Evolutionary conservation across 1,140 invertebrate genomes (phyloP), one percentile per base, ranked within the genome.

Genomic region (Pentalonia nigronervosa): DNA sequence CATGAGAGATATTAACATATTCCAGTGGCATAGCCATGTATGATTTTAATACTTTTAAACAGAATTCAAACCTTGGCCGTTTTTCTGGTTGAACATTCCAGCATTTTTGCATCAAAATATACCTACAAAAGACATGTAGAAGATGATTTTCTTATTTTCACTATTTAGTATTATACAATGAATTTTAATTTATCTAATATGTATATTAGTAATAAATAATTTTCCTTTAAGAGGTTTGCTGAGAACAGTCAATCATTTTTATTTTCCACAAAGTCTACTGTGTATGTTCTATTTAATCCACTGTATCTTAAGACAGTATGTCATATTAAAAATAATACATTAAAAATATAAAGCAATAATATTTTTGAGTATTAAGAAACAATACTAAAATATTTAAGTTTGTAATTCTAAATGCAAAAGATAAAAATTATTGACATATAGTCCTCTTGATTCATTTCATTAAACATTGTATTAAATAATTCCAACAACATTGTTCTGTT

Each of bases 21-120:
- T 93, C 91, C 34, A 93, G 30, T 9, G 91, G 91, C 81, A 93
- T 93, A 41, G 91, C 91, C 48, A 86, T 93, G 30, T 21, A 93
- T 45, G 91, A 93, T 84, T 93, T 86, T 4, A 93, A 30, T 21
- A 93, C 25, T 86, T 93, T 86, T 14, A 98, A 95, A 94, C 97
- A 98, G 93, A 97, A 96, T 87, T 96, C 96, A 95, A 99, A 98
- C 41, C 96, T 97, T 21, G 98, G 98, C 84, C 98, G 95, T 94
- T 97, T 96, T 94, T 97, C 96, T 0, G 97, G 96, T 94, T 96
- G 96, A 94, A 97, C 97, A 94, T 96, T 96, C 98, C 98, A 98
- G 95, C 98, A 98, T 94, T 97, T 96, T 60, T 97, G 95, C 96
- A 98, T 97, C 45, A 98, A 95, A 90, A 96, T 95, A 95, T 98